Conservation (phyloP, 2,888 invertebrate genomes). For the Aromia moschata region DNA sequence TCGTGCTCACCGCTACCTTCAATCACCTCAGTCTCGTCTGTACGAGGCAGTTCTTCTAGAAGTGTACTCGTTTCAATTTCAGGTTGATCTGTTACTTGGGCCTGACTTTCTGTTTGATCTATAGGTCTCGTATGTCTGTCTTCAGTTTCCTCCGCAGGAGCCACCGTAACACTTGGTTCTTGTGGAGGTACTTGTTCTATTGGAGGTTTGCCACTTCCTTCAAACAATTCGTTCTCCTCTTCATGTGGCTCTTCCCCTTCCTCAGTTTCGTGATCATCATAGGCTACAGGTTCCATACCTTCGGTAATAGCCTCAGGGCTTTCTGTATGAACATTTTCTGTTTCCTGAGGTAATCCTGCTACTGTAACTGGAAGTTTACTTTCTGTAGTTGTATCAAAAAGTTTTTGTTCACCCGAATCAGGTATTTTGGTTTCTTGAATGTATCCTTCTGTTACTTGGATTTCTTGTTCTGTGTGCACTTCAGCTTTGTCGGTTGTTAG, state of each 20-base stretch:
- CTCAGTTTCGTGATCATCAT: constrained; percentile 24
- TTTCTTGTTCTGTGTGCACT: constrained; percentile 1
- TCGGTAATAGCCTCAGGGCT: constrained; percentile 19
- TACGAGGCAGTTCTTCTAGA: constrained; percentile 13
- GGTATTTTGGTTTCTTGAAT: constrained; percentile 4
- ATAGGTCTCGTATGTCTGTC: constrained; percentile 11
- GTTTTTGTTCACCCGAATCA: constrained; percentile 12
- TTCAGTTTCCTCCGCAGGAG: constrained; percentile 1
- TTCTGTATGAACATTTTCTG: constrained; percentile 2
- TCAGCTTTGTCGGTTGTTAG: not conserved
- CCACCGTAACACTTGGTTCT: constrained; percentile 10
- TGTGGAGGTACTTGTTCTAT: constrained; percentile 9
- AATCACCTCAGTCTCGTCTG: not conserved
- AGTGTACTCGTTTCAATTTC: constrained; percentile 18
- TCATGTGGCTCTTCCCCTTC: constrained; percentile 21
- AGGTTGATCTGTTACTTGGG: constrained; percentile 25
- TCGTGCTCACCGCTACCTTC: not conserved
- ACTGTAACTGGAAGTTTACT: not conserved
- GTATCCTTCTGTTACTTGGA: constrained; percentile 6
- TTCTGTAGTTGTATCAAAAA: not conserved
- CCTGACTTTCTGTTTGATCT: constrained; percentile 13
- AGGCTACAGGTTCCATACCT: constrained; percentile 5
- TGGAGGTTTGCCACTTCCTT: constrained; percentile 13
- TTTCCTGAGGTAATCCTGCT: not conserved
- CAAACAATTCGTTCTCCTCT: constrained; percentile 22